Base-by-base conservation (phyloP, 1,140 invertebrate genomes). In the Anastrepha ludens region DNA sequence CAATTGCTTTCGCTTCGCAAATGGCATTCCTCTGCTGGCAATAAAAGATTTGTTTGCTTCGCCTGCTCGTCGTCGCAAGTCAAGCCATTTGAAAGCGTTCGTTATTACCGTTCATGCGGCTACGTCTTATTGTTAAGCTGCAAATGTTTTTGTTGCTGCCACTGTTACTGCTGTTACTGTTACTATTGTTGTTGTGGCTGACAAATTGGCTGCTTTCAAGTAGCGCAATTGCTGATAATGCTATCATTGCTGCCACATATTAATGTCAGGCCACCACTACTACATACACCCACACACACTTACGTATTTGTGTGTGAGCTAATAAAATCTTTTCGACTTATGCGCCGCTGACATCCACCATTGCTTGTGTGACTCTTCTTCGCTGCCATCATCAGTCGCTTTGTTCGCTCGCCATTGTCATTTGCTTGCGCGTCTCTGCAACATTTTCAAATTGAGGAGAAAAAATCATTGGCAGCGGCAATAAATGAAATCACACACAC, bases 211-310 rank as follows among this genome's bases (percentile, higher is more conserved):
- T 81, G 8, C 74, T 81, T 81, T 81, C 74, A 81, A 81, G 74
- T 81, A 81, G 74, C 74, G 74, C 74, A 81, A 81, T 81, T 81
- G 67, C 47, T 81, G 74, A 81, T 81, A 81, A 81, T 81, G 74
- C 74, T 81, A 81, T 81, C 74, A 81, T 81, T 81, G 74, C 74
- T 81, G 44, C n/a, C 74, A 81, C 74, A 81, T 81, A 81, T 81
- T 81, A 81, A 81, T 81, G 74, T 81, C 74, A 81, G 44, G 39
- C 29, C 70, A 74, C 8, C 74, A 81, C 41, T 41, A 7, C 41
- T 11, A 29, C 67, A 44, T 41, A 81, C 74, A 81, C 50, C 11
- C 47, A 6, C 47, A 11, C 41, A 78, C 13, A 78, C 4, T 0
- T 20, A 50, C 17, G 50, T 44, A 44, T 8, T 6, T 17, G 29